phyloP scores from a whole-genome alignment of 2,888 invertebrate species.

The Ryuthela nishihirai region DNA sequence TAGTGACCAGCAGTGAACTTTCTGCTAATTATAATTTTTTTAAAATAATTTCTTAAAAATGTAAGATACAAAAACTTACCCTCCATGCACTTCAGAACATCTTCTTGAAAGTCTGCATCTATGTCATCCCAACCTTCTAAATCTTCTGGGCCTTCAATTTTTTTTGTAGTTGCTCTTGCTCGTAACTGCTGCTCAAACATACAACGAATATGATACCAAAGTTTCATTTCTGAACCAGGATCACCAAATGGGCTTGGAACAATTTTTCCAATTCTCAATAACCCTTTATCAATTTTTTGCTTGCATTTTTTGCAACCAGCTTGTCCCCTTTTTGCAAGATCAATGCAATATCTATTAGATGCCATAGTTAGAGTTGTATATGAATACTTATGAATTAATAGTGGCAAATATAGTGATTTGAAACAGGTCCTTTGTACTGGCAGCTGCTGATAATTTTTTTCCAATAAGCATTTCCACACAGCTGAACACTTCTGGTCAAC shows the following conservation, averaged over 20 bases:
- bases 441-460: too few relatives aligned
- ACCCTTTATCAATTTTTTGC: constrained; percentile 66
- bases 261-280: constrained; percentile 70
- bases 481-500: too few relatives aligned
- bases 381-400: too few relatives aligned
- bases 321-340: constrained; percentile 73
- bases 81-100: constrained; percentile 52
- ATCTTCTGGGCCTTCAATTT: constrained; percentile 66
- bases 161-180: constrained; percentile 74
- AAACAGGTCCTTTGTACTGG: too few relatives aligned
- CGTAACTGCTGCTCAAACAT: constrained; percentile 72
- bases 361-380: constrained; percentile 49
- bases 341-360: constrained; percentile 57
- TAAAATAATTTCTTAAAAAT: too few relatives aligned
- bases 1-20: too few relatives aligned
- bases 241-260: constrained; percentile 70
- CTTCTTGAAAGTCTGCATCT: constrained; percentile 63
- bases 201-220: constrained; percentile 76
- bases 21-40: too few relatives aligned
- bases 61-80: too few relatives aligned
- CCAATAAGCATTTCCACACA: too few relatives aligned
- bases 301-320: constrained; percentile 85
- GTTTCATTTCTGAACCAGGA: constrained; percentile 71
- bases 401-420: too few relatives aligned
- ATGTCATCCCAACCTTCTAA: constrained; percentile 70